Evolutionary conservation across 1,140 invertebrate genomes (phyloP).

Genomic region (Bilobella aurantiaca): DNA sequence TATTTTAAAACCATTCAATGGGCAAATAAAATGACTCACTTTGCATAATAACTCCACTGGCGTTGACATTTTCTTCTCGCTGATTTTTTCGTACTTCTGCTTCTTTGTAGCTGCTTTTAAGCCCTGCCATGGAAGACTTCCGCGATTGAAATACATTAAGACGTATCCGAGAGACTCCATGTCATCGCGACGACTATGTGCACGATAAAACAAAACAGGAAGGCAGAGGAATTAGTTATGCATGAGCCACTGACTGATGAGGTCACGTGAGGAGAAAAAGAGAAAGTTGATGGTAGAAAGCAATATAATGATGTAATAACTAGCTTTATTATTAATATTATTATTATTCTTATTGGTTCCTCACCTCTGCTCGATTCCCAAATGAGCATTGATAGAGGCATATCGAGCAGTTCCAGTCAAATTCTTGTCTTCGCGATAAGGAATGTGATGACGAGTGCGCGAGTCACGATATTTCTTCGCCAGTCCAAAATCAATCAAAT

Average conservation of each 20-base stretch:
- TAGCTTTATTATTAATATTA: background rate
- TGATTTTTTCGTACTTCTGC: slow-evolving; percentile 95
- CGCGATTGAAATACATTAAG: slow-evolving; percentile 92
- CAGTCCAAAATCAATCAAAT: slow-evolving; percentile 94
- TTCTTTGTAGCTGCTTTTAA: slow-evolving; percentile 80
- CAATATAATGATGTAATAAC: background rate
- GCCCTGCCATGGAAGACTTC: slow-evolving; percentile 83
- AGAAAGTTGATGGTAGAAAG: no score
- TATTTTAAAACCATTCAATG: no score
- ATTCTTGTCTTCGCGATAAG: slow-evolving; percentile 90
- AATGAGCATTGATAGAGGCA: slow-evolving; percentile 92
- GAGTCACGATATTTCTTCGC: slow-evolving; percentile 91
- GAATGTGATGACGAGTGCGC: slow-evolving; percentile 75
- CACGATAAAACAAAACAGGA: background rate
- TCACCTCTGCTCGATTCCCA: slow-evolving; percentile 76
- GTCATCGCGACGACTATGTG: slow-evolving; percentile 70
- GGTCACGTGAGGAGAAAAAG: no score
- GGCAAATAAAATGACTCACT: no score
- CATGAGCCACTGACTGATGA: no score
- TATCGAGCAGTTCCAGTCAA: slow-evolving; percentile 92
- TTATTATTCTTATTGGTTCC: no score
- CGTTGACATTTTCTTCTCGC: slow-evolving; percentile 95
- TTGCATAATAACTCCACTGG: slow-evolving; percentile 89
- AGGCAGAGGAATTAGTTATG: no score
- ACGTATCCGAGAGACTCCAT: slow-evolving; percentile 95